These are phyloP conservation scores for Clarias laeviceps DNA, from an alignment of 2,797 vertebrate species.

Conservation along the genomic window DNA sequence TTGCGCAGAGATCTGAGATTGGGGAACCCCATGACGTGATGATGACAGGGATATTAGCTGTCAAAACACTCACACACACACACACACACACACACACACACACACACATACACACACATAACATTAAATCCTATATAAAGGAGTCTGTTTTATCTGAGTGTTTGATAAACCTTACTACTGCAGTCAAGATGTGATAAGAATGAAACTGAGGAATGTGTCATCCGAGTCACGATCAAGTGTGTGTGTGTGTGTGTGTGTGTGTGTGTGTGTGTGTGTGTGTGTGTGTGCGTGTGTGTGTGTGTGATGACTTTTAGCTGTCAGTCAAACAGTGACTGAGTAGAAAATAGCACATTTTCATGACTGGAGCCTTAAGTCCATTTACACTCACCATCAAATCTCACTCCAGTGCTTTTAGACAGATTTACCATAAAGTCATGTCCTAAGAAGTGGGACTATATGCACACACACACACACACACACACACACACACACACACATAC, in stretches of 20 bases:
- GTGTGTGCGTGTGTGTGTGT: slow-evolving; percentile 11
- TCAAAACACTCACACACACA: not conserved
- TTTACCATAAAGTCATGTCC: not conserved
- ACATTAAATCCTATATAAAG: not conserved
- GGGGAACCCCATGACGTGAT: not conserved
- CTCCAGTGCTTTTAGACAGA: not conserved
- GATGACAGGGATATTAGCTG: not conserved
- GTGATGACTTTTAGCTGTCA: not conserved
- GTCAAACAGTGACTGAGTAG: not conserved
- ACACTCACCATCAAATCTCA: not conserved
- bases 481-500: not conserved
- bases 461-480: not conserved
- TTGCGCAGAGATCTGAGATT: not conserved
- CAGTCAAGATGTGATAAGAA: not conserved
- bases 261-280: not conserved
- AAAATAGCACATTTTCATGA: not conserved
- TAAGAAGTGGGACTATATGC: not conserved
- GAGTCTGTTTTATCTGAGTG: not conserved
- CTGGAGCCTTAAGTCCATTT: not conserved
- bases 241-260: slow-evolving; percentile 9
- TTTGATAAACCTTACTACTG: not conserved
- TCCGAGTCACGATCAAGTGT: not conserved
- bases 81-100: not conserved
- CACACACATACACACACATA: not conserved
- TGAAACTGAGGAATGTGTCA: not conserved